A percentile compares a stretch with the other conserved stretches of the same genome.
These are phyloP conservation scores for Panulirus ornatus DNA, from an alignment of 1,140 invertebrate species.

Conservation along the genomic window DNA sequence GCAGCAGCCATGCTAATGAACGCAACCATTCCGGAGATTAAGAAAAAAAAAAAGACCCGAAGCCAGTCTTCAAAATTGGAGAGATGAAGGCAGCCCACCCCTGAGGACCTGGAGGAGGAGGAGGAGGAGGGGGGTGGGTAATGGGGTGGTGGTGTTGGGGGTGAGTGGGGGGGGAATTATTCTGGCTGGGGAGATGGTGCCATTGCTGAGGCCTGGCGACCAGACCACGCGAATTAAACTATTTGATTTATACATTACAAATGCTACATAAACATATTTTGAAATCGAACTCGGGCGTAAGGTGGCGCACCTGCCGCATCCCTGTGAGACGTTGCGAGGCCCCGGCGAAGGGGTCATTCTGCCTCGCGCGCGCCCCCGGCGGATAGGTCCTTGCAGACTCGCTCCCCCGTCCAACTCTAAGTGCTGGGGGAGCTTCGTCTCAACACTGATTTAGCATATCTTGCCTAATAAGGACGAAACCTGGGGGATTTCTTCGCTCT, in stretches of 20 bases:
- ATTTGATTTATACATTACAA: slow-evolving; percentile 70
- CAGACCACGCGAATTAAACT: slow-evolving; percentile 48
- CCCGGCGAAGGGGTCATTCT: slow-evolving; percentile 19
- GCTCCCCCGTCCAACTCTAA: slow-evolving; percentile 4
- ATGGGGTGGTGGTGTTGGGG: no score
- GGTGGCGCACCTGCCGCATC: background rate
- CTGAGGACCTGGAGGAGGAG: no score
- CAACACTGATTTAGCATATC: slow-evolving; percentile 61
- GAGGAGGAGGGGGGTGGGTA: no score
- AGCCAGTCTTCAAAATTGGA: background rate
- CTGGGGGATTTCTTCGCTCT: slow-evolving; percentile 37
- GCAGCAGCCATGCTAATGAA: no score
- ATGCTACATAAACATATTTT: slow-evolving; percentile 68
- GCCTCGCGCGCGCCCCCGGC: background rate
- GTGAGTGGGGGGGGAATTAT: no score
- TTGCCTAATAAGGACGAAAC: slow-evolving; percentile 49
- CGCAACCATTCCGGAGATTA: no score
- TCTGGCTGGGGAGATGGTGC: no score
- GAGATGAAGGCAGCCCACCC: background rate
- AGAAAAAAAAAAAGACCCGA: slow-evolving; percentile 34
- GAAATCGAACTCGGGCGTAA: background rate
- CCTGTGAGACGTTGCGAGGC: background rate
- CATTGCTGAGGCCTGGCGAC: slow-evolving; percentile 7
- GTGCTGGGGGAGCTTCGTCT: slow-evolving; percentile 38
- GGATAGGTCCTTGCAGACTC: background rate